These are phyloP conservation scores for Antheraea assamensis DNA, from an alignment of 2,888 invertebrate species.

Conservation along the genomic window DNA sequence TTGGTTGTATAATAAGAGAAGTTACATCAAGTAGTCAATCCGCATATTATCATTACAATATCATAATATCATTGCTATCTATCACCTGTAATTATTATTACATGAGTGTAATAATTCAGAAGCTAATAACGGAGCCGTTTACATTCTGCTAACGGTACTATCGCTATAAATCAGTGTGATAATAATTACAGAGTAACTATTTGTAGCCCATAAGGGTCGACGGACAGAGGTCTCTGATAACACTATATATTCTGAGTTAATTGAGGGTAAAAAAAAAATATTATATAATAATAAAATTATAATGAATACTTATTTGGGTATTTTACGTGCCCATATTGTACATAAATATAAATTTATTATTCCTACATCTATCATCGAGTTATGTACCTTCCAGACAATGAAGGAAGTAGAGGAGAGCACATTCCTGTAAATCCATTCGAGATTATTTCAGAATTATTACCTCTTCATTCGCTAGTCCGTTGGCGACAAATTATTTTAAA, in stretches of 20 bases:
- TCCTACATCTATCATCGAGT: not conserved
- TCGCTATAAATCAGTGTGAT: conserved; percentile 72
- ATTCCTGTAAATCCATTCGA: no score
- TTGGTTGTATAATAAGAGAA: not conserved
- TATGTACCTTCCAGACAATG: not conserved
- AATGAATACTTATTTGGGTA: not conserved
- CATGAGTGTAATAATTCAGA: conserved; percentile 35
- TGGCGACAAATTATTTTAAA: no score
- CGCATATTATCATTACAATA: conserved; percentile 4
- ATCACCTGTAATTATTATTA: conserved; percentile 33
- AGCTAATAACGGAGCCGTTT: conserved; percentile 60
- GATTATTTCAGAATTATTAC: no score
- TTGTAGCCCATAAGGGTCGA: conserved; percentile 64
- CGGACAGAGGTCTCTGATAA: conserved; percentile 59
- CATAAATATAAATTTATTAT: not conserved
- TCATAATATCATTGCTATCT: conserved; percentile 17
- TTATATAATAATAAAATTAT: not conserved
- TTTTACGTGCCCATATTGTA: not conserved
- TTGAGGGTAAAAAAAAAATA: not conserved
- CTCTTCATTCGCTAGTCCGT: no score
- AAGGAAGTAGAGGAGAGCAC: no score
- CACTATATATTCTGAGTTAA: conserved; percentile 16
- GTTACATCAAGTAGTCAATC: conserved; percentile 13
- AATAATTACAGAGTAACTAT: conserved; percentile 74
- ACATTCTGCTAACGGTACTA: conserved; percentile 73